phyloP scores from a whole-genome alignment of 2,113 vertebrate species.

The Ploceus nigricollis region DNA sequence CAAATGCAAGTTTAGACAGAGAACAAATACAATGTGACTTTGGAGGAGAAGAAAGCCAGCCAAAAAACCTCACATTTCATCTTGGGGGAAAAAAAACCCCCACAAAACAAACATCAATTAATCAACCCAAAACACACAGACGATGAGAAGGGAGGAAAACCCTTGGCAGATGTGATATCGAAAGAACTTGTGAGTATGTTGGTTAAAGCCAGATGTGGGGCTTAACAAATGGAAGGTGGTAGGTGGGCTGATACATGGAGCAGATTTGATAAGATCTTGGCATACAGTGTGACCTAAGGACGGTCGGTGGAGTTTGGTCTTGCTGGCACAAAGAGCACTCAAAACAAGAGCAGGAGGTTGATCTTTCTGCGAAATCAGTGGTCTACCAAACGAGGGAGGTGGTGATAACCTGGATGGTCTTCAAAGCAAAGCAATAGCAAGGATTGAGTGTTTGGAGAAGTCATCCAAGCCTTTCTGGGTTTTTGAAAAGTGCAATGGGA shows the following conservation, averaged over 20 bases:
- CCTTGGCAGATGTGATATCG: background rate
- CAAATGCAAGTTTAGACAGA: conserved; percentile 59
- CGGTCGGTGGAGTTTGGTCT: background rate
- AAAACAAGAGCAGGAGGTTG: background rate
- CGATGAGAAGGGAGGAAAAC: background rate
- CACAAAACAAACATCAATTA: conserved; percentile 6
- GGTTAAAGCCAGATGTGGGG: background rate
- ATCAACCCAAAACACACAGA: background rate
- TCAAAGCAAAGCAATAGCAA: background rate
- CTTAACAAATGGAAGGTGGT: background rate
- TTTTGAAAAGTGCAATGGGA: background rate
- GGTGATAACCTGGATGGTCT: background rate
- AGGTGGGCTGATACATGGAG: background rate
- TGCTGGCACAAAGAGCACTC: background rate
- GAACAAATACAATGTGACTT: conserved; percentile 53
- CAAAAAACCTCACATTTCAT: background rate
- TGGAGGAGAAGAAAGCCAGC: conserved; percentile 25
- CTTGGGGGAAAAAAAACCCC: background rate
- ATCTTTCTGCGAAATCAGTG: background rate
- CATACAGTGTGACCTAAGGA: background rate
- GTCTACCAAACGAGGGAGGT: background rate
- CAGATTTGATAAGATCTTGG: background rate
- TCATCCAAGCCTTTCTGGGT: background rate
- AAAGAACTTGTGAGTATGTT: background rate
- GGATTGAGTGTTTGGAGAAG: background rate